These are phyloP conservation scores for Pseudomyrmex cubaensis DNA, from an alignment of 1,140 invertebrate genomes.

Conservation along the genomic window DNA sequence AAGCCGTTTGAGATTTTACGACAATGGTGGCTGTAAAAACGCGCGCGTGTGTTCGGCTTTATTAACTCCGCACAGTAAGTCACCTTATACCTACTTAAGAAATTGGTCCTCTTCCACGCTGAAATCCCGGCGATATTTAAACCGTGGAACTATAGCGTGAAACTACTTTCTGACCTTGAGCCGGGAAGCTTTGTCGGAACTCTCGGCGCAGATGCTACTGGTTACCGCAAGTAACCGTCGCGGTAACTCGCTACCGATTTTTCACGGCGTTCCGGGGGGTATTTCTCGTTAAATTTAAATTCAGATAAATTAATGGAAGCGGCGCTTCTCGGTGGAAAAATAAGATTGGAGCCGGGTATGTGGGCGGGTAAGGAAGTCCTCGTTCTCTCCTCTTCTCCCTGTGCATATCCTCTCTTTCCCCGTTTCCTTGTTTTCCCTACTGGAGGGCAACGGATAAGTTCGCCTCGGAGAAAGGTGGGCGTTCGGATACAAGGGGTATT, in stretches of 20 bases:
- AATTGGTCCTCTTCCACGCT: constrained; percentile 40
- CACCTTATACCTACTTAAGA: constrained; percentile 52
- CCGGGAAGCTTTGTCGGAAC: constrained; percentile 4
- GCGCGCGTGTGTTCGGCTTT: constrained; percentile 3
- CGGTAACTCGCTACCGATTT: constrained; percentile 53
- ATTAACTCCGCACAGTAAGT: constrained; percentile 33
- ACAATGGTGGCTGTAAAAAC: constrained; percentile 6
- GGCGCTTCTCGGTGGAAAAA: constrained; percentile 72
- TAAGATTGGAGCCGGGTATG: constrained; percentile 68
- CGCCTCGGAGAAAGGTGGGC: constrained; percentile 38
- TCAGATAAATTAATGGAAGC: constrained; percentile 74
- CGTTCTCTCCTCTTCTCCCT: not conserved
- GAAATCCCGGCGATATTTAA: constrained; percentile 60
- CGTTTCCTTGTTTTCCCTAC: not conserved
- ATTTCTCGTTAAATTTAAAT: constrained; percentile 78
- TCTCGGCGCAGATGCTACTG: constrained; percentile 51
- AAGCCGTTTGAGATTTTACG: constrained; percentile 17
- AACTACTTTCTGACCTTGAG: constrained; percentile 57
- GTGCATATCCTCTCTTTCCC: not conserved
- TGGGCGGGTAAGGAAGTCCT: constrained; percentile 58
- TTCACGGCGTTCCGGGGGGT: constrained; percentile 13
- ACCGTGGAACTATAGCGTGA: not conserved
- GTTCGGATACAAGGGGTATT: constrained; percentile 74
- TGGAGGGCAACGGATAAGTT: constrained; percentile 38
- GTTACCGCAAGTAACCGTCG: constrained; percentile 51